phyloP scores from a whole-genome alignment of 2,113 vertebrate genomes.

The Columbina picui region DNA sequence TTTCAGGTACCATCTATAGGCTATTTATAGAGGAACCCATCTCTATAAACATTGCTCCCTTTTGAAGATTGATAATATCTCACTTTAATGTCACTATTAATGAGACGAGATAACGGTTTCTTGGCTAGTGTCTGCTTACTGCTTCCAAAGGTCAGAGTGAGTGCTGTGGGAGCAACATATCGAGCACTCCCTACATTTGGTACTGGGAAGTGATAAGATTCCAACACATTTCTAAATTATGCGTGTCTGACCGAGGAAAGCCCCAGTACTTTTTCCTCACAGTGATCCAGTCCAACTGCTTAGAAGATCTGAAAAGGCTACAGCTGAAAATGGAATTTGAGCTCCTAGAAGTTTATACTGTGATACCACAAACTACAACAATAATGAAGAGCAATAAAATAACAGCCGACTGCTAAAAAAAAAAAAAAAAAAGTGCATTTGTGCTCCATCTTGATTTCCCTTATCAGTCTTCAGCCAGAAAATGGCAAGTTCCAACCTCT shows the following conservation, averaged over 20 bases:
- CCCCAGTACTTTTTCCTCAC: background rate
- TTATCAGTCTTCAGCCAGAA: background rate
- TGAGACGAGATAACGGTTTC: background rate
- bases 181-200: background rate
- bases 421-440: background rate
- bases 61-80: background rate
- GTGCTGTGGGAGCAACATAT: fast-evolving
- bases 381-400: background rate
- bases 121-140: background rate
- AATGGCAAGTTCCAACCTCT: background rate
- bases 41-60: background rate
- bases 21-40: background rate
- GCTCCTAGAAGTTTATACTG: background rate
- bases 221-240: background rate
- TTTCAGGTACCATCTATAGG: background rate
- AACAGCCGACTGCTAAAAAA: background rate
- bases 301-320: background rate
- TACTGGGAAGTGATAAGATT: background rate
- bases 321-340: background rate
- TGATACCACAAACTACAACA: background rate
- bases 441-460: background rate
- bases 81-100: background rate
- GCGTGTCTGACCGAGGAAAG: background rate
- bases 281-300: background rate
- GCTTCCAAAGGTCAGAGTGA: background rate